These are phyloP conservation scores for Frankliniella fusca DNA, from an alignment of 2,888 invertebrate genomes.

Conservation along the genomic window DNA sequence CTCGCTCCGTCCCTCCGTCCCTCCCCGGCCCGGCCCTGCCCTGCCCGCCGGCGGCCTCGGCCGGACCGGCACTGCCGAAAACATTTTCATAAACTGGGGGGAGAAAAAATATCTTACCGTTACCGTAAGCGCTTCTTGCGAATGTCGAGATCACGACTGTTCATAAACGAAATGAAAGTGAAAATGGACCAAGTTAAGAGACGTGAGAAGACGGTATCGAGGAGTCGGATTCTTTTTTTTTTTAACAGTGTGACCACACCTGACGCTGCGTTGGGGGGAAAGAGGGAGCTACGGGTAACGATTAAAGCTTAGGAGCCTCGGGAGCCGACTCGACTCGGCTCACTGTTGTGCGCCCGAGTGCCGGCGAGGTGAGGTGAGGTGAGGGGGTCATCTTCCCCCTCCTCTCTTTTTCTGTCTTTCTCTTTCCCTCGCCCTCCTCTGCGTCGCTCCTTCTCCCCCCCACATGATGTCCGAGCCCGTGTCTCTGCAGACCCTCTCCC, in stretches of 20 bases:
- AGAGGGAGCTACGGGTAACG: not conserved
- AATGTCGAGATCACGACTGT: no score
- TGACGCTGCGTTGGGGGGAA: not conserved
- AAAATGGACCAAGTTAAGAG: not conserved
- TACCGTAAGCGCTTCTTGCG: no score
- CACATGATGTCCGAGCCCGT: not conserved
- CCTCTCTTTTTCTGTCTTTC: not conserved
- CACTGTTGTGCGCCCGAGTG: no score
- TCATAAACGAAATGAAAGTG: no score
- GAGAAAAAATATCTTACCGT: no score
- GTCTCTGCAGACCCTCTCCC: not conserved
- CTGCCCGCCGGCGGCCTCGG: no score
- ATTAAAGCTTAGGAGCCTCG: constrained; percentile 24
- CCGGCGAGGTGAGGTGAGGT: no score
- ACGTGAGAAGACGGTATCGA: not conserved
- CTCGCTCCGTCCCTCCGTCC: not conserved
- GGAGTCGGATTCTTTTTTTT: no score
- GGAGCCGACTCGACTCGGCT: no score
- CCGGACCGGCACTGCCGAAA: no score
- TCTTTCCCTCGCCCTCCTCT: not conserved
- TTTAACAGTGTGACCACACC: no score
- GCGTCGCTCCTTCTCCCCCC: not conserved
- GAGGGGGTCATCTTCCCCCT: not conserved
- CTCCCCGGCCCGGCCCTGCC: not conserved
- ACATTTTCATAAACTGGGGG: no score